phyloP scores from a whole-genome alignment of 2,113 vertebrate species.

The Laticauda laticaudata region DNA sequence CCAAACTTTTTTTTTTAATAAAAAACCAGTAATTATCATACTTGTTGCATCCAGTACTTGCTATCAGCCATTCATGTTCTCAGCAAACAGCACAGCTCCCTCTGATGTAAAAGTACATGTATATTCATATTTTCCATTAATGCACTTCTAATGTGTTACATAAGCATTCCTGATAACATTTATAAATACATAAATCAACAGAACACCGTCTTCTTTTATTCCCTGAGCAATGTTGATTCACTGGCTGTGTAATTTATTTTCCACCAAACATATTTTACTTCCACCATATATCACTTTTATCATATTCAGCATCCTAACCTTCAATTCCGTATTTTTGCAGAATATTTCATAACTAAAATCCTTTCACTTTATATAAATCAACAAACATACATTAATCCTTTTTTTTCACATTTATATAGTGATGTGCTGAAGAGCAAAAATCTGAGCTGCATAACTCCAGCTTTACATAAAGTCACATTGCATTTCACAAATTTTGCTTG shows the following conservation, averaged over 20 bases:
- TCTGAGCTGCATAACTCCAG: neutral
- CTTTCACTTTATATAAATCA: neutral
- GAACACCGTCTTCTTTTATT: neutral
- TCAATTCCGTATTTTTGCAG: neutral
- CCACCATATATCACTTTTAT: neutral
- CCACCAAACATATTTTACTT: neutral
- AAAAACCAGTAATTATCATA: neutral
- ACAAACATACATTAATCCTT: neutral
- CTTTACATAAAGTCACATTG: neutral
- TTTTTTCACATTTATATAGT: neutral
- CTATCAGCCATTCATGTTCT: neutral
- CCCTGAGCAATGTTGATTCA: neutral
- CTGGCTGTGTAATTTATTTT: neutral
- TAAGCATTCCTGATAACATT: neutral
- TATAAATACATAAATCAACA: neutral
- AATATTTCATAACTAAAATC: neutral
- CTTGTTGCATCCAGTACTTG: neutral
- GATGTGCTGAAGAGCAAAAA: neutral
- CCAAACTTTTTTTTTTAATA: fast-evolving
- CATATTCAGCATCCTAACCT: neutral
- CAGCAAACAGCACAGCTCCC: neutral
- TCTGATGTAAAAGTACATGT: neutral
- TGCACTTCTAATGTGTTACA: neutral
- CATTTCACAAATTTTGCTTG: neutral
- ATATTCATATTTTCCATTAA: neutral